Evolutionary conservation across 2,888 invertebrate species (phyloP).

Genomic region (Elysia crispata): DNA sequence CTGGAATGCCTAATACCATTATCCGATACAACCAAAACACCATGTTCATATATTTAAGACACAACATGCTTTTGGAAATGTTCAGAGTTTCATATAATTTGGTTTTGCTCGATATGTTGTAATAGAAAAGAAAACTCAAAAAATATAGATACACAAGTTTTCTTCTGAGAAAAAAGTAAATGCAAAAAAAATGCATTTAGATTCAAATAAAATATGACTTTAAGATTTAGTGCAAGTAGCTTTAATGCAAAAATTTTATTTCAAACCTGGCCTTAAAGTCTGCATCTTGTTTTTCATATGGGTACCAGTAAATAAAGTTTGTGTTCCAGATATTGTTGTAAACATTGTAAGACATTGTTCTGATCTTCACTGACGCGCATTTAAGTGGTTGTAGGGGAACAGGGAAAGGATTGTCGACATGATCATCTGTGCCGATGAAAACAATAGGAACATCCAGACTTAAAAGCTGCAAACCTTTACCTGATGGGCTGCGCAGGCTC

Average conservation of each 20-base stretch:
- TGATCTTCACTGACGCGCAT: conserved; percentile 55
- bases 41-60: no score
- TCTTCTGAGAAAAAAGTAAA: no score
- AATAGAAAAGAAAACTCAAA: no score
- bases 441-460: conserved; percentile 67
- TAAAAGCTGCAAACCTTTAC: conserved; percentile 52
- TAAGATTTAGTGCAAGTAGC: background rate
- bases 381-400: conserved; percentile 67
- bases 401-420: conserved; percentile 65
- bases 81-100: no score
- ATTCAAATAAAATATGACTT: background rate
- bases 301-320: conserved; percentile 75
- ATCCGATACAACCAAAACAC: no score
- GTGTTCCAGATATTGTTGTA: conserved; percentile 76
- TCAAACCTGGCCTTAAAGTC: conserved; percentile 59
- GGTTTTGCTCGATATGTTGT: no score
- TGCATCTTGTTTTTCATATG: conserved; percentile 56
- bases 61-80: no score
- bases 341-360: conserved; percentile 68
- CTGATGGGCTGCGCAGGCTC: background rate
- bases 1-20: no score
- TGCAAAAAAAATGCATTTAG: background rate
- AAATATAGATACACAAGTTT: no score
- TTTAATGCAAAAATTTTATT: conserved; percentile 29
- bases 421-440: conserved; percentile 56